Evolutionary conservation across 2,113 vertebrate genomes (phyloP).

Genomic region (Thinocorus orbignyianus): DNA sequence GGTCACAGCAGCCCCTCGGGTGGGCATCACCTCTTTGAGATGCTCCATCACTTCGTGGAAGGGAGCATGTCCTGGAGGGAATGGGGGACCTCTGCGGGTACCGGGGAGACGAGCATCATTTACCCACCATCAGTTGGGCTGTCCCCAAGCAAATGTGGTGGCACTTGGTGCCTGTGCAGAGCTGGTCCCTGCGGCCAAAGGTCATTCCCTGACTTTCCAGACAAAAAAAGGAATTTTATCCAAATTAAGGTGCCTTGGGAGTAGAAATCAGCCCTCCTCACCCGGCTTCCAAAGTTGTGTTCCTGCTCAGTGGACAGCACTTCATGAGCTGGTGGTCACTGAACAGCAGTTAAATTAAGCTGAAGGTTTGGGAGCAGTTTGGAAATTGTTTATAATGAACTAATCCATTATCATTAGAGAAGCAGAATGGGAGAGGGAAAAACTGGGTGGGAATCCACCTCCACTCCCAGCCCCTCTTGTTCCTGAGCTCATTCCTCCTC

Average conservation of each 20-base stretch:
- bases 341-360: neutral
- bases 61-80: too few relatives aligned
- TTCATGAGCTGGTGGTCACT: neutral
- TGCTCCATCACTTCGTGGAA: accelerated
- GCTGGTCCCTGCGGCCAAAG: neutral
- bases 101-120: accelerated
- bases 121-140: too few relatives aligned
- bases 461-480: too few relatives aligned
- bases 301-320: neutral
- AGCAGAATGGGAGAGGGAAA: neutral
- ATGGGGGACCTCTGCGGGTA: accelerated
- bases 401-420: neutral
- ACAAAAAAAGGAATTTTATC: neutral
- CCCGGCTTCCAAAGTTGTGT: accelerated
- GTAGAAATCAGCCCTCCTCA: neutral
- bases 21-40: neutral
- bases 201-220: neutral
- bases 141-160: accelerated
- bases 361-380: neutral
- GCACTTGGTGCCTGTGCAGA: neutral
- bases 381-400: neutral
- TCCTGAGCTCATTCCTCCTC: neutral
- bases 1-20: neutral
- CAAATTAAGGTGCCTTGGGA: neutral
- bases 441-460: accelerated